A percentile compares a stretch with the other conserved stretches of the same genome.
Evolutionary conservation across 2,797 vertebrate genomes (phyloP).

Genomic region (Hypotaenidia philippensis): DNA sequence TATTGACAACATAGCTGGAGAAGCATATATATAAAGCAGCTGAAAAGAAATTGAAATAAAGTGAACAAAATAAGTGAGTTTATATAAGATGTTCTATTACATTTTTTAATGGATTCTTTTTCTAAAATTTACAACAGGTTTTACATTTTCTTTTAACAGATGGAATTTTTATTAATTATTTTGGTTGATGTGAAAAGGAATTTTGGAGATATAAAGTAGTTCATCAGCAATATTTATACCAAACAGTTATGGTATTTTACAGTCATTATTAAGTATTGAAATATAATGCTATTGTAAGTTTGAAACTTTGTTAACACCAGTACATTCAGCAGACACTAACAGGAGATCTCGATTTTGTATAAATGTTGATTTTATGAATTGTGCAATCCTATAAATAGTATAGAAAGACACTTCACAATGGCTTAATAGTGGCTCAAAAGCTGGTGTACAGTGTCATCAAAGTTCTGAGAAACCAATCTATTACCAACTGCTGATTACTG

Average conservation of each 20-base stretch:
- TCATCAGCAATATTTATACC: not conserved
- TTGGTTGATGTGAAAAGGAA: not conserved
- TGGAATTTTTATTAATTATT: not conserved
- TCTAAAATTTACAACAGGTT: not conserved
- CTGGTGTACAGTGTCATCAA: not conserved
- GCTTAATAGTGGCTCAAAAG: not conserved
- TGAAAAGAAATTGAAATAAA: not conserved
- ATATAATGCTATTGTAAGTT: not conserved
- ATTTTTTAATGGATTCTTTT: not conserved
- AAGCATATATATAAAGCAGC: not conserved
- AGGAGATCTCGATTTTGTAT: not conserved
- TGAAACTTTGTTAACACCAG: not conserved
- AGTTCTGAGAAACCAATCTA: not conserved
- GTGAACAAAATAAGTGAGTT: not conserved
- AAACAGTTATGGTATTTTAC: not conserved
- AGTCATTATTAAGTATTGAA: not conserved
- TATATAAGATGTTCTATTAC: not conserved
- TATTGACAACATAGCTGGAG: not conserved
- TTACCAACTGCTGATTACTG: not conserved
- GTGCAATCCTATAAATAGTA: not conserved
- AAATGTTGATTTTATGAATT: not conserved
- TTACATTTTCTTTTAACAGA: not conserved
- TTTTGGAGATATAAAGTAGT: not conserved
- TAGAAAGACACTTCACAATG: not conserved
- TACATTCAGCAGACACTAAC: not conserved